Percentiles rank a stretch among this genome's conserved stretches.
These are phyloP conservation scores for Saguinus midas DNA, from an alignment of 2,113 vertebrate species.

Conservation along the genomic window DNA sequence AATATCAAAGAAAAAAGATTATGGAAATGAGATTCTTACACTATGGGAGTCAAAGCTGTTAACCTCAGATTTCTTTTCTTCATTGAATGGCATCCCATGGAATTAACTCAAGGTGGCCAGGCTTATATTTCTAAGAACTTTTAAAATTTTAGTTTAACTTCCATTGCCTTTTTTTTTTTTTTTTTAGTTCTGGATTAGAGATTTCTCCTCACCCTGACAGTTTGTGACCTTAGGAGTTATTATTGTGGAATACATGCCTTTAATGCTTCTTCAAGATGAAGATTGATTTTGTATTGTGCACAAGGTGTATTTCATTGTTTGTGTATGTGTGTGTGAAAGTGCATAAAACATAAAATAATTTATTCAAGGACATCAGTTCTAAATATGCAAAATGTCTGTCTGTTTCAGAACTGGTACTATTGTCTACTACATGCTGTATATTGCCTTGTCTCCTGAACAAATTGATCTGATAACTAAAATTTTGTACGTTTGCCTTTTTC, in stretches of 20 bases:
- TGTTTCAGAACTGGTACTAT: neutral
- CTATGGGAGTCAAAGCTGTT: neutral
- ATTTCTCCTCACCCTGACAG: neutral
- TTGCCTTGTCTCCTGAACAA: neutral
- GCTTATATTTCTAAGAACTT: neutral
- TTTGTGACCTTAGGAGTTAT: neutral
- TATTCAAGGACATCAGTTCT: neutral
- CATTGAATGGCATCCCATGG: neutral
- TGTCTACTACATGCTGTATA: too few relatives aligned
- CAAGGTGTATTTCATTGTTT: neutral
- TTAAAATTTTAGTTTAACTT: neutral
- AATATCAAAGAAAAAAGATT: neutral
- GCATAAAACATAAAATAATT: neutral
- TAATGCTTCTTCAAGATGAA: neutral
- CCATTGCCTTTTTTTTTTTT: neutral
- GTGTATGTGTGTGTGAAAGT: neutral
- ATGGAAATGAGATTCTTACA: neutral
- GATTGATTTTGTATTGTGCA: neutral
- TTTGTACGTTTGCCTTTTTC: neutral
- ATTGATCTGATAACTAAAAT: neutral
- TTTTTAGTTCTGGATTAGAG: neutral
- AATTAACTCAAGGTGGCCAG: neutral
- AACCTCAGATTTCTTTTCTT: neutral
- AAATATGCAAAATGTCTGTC: neutral
- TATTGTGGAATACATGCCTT: neutral